Conservation (phyloP, 2,888 invertebrate genomes). For the Balanococcus diminutus region DNA sequence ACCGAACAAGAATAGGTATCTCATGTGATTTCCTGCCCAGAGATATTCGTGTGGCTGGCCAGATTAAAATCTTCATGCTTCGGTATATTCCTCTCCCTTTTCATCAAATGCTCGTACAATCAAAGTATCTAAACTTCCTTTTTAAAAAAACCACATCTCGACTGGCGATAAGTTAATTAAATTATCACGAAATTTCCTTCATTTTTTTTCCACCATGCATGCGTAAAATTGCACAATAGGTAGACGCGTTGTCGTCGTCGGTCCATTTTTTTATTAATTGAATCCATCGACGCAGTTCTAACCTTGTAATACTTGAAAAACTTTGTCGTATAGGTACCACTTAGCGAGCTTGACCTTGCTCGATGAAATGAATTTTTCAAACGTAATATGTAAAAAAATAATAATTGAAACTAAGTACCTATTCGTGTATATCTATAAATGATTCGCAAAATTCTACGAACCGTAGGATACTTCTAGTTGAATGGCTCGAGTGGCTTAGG, state of each 20-base stretch:
- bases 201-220: background rate
- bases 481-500: background rate
- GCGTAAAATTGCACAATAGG: background rate
- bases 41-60: background rate
- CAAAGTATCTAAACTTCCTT: background rate
- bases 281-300: background rate
- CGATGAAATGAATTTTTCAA: background rate
- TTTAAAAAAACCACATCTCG: background rate
- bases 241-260: background rate
- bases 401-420: background rate
- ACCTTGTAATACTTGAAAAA: slow-evolving; percentile 5
- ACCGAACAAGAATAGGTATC: too few species aligned
- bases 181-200: background rate
- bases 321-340: background rate
- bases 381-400: background rate
- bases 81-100: background rate
- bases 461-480: background rate
- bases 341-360: background rate
- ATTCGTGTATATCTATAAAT: background rate
- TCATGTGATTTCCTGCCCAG: too few species aligned
- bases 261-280: background rate
- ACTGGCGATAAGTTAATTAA: background rate
- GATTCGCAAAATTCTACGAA: background rate
- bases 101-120: background rate
- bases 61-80: background rate